Base-by-base conservation (phyloP, 2,888 invertebrate species). In the Drosophila longiperda region DNA sequence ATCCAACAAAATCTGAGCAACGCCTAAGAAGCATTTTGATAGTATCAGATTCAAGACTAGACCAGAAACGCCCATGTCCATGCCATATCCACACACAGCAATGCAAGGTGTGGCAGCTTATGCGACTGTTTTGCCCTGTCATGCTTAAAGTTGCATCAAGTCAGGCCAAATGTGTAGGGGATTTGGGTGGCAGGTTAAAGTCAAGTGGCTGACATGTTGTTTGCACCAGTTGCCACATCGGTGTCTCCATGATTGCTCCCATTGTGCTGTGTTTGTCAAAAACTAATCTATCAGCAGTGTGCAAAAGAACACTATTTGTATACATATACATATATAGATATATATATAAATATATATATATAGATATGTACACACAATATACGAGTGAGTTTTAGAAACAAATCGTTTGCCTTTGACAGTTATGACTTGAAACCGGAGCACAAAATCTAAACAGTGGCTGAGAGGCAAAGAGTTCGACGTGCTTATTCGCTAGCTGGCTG, bases 261-360 rank as follows among this genome's bases (percentile, higher is more conserved):
- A 65, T 73, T 78, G 73, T 65, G 48, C 53, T 58, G 38, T 66
- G 54, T 60, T 64, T 66, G 65, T 65, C 62, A 77, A 63, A 65
- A 77, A 74, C 79, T 68, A 82, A 79, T 83, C 77, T 72, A 79
- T 83, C 77, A 81, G 77, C 54, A 54, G 64, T 80, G 65, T 80
- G 71, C 61, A 50, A 63, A 63, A 76, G 69, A 48, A 68, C 50
- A 58, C 32, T 29, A 49, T 26, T 9, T 55, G 12, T 38, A 1
- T 0, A 15, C 26, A 11, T 36, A 5, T 50, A 7, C 2, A 26
- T 17, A 11, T 38, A 6, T 50, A 50, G 32, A 7, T 26, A 26
- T 17, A 11, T 38, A 6, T 50, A 50, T 6, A 32, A 11, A 8
- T 17, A 50, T n/a, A 49, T 8, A 17, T 12, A 26, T 38, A 38